Percentiles rank a stretch among this genome's conserved stretches.
These are phyloP conservation scores for Prietella phreatophila DNA, from an alignment of 2,113 vertebrate species.

Conservation along the genomic window DNA sequence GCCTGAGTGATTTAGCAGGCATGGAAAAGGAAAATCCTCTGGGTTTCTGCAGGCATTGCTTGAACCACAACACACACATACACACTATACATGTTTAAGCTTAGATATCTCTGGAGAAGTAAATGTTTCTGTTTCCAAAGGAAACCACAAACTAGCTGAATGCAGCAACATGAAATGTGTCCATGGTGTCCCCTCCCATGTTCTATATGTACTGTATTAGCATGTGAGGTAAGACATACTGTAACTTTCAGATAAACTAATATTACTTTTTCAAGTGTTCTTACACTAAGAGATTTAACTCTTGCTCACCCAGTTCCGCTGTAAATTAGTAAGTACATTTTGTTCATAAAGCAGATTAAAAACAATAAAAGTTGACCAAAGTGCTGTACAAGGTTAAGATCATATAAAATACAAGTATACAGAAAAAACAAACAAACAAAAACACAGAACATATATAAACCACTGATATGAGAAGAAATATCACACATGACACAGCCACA, in stretches of 20 bases:
- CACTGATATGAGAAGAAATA: background rate
- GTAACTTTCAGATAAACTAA: conserved; percentile 46
- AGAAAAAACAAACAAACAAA: background rate
- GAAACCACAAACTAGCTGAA: conserved; percentile 51
- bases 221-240: conserved; percentile 20
- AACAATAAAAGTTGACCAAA: background rate
- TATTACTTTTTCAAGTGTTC: conserved; percentile 17
- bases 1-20: conserved; percentile 62
- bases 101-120: conserved; percentile 47
- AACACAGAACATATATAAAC: background rate
- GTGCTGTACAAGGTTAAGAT: background rate
- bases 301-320: background rate
- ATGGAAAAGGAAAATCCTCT: conserved; percentile 64
- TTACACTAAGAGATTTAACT: background rate
- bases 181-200: background rate
- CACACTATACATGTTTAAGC: conserved; percentile 40
- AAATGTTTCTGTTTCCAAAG: conserved; percentile 19
- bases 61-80: conserved; percentile 23
- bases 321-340: background rate
- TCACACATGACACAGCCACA: background rate
- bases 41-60: conserved; percentile 50
- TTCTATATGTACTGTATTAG: background rate
- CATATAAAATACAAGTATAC: background rate
- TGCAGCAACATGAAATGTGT: conserved; percentile 40
- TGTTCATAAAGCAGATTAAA: background rate